These are phyloP conservation scores for Gallinago stenura DNA, from an alignment of 2,797 vertebrate species.

Conservation along the genomic window DNA sequence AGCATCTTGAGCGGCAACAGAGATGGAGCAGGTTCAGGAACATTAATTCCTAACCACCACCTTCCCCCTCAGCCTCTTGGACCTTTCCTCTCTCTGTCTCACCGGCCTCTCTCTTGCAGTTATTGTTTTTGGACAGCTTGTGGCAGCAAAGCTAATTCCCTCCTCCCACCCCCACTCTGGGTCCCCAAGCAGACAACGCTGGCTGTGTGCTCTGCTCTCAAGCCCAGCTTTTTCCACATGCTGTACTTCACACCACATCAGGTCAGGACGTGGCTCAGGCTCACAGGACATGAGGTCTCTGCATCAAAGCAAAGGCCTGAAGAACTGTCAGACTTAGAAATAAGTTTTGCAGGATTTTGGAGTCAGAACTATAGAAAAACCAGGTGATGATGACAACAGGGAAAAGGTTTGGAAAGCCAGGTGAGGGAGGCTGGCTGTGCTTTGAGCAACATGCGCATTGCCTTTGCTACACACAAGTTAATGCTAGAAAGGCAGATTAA, in stretches of 20 bases:
- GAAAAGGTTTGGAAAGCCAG: neutral
- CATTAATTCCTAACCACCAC: neutral
- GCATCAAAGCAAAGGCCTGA: neutral
- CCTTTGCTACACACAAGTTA: slow-evolving; percentile 17
- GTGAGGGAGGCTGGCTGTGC: neutral
- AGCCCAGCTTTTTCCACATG: neutral
- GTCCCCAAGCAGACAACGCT: neutral
- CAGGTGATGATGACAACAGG: neutral
- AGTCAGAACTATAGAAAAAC: neutral
- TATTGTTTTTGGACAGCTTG: neutral
- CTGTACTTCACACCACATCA: neutral
- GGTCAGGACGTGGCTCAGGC: neutral
- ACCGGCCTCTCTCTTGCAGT: neutral
- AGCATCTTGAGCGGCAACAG: neutral
- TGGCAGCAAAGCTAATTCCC: neutral
- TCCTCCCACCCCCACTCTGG: neutral
- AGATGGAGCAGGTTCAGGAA: neutral
- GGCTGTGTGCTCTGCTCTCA: neutral
- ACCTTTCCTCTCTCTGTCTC: neutral
- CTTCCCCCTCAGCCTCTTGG: neutral
- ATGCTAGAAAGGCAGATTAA: slow-evolving; percentile 53
- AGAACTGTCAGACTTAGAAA: neutral
- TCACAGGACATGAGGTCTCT: neutral
- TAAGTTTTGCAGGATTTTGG: neutral
- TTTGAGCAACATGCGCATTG: neutral